Conservation (phyloP, 2,113 vertebrate species). For the Phasianus colchicus region DNA sequence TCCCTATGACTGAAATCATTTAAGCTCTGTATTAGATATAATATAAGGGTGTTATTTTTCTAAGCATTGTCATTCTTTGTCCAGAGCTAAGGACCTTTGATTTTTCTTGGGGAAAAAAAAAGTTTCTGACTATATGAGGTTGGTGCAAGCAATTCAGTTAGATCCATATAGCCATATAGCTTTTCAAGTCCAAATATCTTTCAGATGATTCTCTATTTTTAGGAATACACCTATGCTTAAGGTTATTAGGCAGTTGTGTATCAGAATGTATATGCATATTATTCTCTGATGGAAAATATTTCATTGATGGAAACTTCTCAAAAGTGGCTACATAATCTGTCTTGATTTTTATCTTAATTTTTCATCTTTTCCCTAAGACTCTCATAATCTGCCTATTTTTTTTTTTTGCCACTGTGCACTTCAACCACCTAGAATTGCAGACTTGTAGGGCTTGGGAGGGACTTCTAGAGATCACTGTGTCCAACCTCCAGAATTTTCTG, state of each 20-base stretch:
- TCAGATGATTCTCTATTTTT: not conserved
- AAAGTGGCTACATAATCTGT: not conserved
- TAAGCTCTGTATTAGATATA: not conserved
- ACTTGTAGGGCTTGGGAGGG: too few species aligned
- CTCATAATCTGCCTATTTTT: not conserved
- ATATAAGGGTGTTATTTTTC: not conserved
- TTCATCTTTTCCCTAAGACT: not conserved
- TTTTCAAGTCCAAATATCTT: not conserved
- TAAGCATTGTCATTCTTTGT: not conserved
- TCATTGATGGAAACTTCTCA: not conserved
- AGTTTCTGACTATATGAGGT: not conserved
- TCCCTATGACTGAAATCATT: not conserved
- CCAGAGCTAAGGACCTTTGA: not conserved
- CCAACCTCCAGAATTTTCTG: not conserved
- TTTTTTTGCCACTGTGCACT: not conserved
- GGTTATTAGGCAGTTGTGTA: not conserved
- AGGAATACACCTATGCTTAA: not conserved
- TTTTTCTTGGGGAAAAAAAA: not conserved
- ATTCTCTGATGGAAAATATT: not conserved
- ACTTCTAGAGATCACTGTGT: too few species aligned
- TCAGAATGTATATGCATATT: not conserved
- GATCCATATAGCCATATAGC: not conserved
- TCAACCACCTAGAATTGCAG: not conserved
- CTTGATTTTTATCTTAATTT: not conserved
- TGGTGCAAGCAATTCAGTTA: not conserved